Percentiles rank a stretch among this genome's conserved stretches.
Evolutionary conservation across 2,797 vertebrate species (phyloP).

Genomic region (Cynodonichthys magdalenae): DNA sequence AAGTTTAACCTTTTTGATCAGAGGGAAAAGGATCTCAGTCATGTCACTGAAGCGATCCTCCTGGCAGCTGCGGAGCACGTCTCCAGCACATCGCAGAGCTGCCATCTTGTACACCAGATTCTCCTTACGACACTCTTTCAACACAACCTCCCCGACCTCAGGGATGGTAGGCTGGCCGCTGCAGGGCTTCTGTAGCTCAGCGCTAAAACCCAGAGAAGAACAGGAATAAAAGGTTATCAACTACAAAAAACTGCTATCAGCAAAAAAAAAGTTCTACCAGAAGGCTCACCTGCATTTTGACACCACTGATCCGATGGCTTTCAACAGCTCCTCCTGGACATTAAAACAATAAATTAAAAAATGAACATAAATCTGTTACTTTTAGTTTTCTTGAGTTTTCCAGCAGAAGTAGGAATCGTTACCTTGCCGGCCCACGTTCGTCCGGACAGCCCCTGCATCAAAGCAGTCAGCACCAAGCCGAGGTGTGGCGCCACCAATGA

Average conservation of each 20-base stretch:
- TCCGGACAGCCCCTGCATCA: conserved; percentile 91
- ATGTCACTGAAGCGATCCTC: conserved; percentile 90
- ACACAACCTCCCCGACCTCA: conserved; percentile 86
- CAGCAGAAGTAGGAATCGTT: neutral
- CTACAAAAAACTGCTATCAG: neutral
- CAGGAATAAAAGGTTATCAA: neutral
- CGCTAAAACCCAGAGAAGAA: conserved; percentile 67
- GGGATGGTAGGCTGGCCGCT: conserved; percentile 85
- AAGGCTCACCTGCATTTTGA: conserved; percentile 87
- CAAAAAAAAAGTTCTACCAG: neutral
- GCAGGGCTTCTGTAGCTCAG: conserved; percentile 86
- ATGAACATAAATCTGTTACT: neutral
- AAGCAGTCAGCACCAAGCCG: conserved; percentile 89
- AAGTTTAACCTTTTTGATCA: conserved; percentile 91
- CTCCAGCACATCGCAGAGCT: conserved; percentile 87
- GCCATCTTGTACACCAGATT: conserved; percentile 91
- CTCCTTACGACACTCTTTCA: conserved; percentile 95
- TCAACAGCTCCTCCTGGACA: conserved; percentile 92
- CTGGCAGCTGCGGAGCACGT: conserved; percentile 87
- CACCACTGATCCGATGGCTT: conserved; percentile 91
- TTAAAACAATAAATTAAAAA: conserved; percentile 5
- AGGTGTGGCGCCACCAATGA: conserved; percentile 91
- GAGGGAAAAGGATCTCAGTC: conserved; percentile 88
- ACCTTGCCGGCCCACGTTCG: conserved; percentile 98
- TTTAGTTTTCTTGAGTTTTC: too few relatives aligned